phyloP scores from a whole-genome alignment of 2,888 invertebrate genomes.

The Ichneumoninae sp. region DNA sequence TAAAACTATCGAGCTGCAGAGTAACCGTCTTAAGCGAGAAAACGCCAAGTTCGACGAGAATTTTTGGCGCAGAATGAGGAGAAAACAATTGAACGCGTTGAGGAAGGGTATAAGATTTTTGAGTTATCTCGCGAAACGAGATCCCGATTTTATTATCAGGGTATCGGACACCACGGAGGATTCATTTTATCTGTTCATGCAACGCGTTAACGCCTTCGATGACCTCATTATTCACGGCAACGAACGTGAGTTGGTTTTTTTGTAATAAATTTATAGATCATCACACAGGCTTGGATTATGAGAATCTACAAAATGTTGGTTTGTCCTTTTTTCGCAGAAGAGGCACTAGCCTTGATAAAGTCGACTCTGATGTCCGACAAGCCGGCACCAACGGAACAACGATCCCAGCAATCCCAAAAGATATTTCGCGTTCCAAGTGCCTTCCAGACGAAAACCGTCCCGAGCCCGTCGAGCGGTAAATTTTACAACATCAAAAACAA shows the following conservation, averaged over 20 bases:
- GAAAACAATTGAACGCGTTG: constrained; percentile 73
- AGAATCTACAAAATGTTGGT: constrained; percentile 14
- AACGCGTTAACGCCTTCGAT: constrained; percentile 72
- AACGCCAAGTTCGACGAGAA: constrained; percentile 65
- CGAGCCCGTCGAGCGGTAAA: constrained; percentile 51
- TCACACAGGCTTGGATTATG: constrained; percentile 1
- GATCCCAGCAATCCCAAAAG: constrained; percentile 32
- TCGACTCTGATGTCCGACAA: constrained; percentile 76
- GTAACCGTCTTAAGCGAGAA: background rate
- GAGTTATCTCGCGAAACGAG: constrained; percentile 77
- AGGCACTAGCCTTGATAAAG: constrained; percentile 76
- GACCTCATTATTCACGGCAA: constrained; percentile 75
- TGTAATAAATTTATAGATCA: background rate
- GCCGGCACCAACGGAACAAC: constrained; percentile 60
- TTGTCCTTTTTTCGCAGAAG: constrained; percentile 68
- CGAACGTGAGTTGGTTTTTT: constrained; percentile 75
- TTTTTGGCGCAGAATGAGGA: constrained; percentile 73
- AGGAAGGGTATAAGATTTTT: constrained; percentile 79
- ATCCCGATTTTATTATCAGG: constrained; percentile 77
- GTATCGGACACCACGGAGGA: constrained; percentile 78
- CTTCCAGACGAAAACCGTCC: constrained; percentile 49
- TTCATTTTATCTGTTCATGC: constrained; percentile 77
- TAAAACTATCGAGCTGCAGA: constrained; percentile 53
- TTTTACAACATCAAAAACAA: constrained; percentile 52
- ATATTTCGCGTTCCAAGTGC: constrained; percentile 57